phyloP scores from a whole-genome alignment of 2,888 invertebrate species.

The Notocelia uddmanniana region DNA sequence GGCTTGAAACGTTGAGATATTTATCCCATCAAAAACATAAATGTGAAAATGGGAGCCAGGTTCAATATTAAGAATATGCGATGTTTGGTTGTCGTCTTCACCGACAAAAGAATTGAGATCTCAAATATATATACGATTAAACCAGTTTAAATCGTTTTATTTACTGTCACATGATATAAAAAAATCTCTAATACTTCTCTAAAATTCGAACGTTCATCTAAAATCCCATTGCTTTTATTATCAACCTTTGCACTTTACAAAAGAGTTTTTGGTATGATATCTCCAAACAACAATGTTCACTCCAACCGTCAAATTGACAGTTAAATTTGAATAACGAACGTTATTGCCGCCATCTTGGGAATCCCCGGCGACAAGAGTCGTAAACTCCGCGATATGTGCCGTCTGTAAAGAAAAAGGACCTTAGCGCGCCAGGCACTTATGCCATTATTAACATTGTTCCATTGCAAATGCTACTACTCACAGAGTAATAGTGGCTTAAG shows the following conservation, averaged over 20 bases:
- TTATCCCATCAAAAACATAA: too few species aligned
- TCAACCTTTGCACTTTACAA: neutral
- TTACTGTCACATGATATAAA: neutral
- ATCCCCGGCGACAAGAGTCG: constrained; percentile 4
- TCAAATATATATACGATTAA: too few species aligned
- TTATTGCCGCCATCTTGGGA: constrained; percentile 18
- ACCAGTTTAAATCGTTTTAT: neutral
- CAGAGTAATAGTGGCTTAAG: neutral
- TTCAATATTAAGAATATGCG: too few species aligned
- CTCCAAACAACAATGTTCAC: constrained; percentile 9
- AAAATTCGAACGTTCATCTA: too few species aligned
- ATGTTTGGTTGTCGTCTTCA: too few species aligned
- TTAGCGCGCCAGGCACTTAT: neutral
- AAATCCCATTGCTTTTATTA: too few species aligned
- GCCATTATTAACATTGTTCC: neutral
- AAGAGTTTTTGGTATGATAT: neutral
- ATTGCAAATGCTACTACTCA: neutral
- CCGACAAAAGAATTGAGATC: too few species aligned
- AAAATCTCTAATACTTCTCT: neutral
- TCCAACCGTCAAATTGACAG: constrained; percentile 23
- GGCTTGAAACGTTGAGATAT: too few species aligned
- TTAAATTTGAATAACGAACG: constrained; percentile 34
- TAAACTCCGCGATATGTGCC: neutral
- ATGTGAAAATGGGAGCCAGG: too few species aligned
- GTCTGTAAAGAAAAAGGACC: neutral